Percentiles rank a stretch among this genome's conserved stretches.
Conservation (phyloP, 2,888 invertebrate genomes). For the Plebejus anna region DNA sequence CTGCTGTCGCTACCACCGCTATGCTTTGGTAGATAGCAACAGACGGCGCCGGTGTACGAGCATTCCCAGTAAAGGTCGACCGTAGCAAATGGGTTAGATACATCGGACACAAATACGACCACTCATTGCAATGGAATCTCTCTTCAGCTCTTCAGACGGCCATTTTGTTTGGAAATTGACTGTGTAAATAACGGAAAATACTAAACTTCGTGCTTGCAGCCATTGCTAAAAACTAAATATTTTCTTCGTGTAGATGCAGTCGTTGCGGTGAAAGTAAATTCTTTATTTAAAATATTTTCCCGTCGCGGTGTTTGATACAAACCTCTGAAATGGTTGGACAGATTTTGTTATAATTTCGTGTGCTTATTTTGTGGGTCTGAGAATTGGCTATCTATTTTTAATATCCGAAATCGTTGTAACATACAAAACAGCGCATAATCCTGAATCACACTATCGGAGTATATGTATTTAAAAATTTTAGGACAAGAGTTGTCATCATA, state of each 20-base stretch:
- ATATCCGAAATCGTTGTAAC: no score
- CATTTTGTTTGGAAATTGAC: not conserved
- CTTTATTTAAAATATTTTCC: no score
- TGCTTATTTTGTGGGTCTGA: no score
- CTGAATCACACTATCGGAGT: no score
- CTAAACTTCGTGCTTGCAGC: not conserved
- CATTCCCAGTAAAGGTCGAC: conserved; percentile 46
- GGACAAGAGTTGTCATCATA: no score
- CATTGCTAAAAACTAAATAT: no score
- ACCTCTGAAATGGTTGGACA: no score
- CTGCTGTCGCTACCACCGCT: not conserved
- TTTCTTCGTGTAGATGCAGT: not conserved
- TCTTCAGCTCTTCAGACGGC: conserved; percentile 21
- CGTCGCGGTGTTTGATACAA: no score
- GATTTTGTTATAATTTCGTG: no score
- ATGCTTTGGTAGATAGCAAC: conserved; percentile 28
- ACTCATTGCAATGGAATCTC: conserved; percentile 29
- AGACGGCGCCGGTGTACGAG: conserved; percentile 38
- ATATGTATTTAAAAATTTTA: no score
- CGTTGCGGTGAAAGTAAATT: not conserved
- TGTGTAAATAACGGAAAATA: not conserved
- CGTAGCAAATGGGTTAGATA: conserved; percentile 39
- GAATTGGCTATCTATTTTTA: no score
- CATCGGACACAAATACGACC: conserved; percentile 19
- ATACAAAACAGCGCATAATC: no score